Percentiles rank a stretch among this genome's conserved stretches.
These are phyloP conservation scores for Drosophila rhopaloa DNA, from an alignment of 1,140 invertebrate genomes.

Conservation along the genomic window DNA sequence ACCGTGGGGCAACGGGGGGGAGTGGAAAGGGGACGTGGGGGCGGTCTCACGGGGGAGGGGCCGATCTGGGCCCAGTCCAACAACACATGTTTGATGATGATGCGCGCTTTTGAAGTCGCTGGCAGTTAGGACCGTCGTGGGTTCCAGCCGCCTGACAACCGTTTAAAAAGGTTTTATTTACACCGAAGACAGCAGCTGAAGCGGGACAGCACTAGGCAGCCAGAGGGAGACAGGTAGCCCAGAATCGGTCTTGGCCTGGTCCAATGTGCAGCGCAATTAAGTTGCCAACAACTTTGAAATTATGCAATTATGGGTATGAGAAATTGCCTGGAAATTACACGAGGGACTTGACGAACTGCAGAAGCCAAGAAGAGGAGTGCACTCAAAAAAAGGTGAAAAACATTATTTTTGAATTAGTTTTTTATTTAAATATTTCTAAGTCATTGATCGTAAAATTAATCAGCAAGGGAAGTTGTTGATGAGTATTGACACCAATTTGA, in stretches of 20 bases:
- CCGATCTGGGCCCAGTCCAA: not conserved
- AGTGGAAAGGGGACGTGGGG: conserved; percentile 10
- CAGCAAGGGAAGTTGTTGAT: too few species aligned
- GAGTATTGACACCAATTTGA: too few species aligned
- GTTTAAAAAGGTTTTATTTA: conserved; percentile 84
- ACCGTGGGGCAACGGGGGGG: conserved; percentile 46
- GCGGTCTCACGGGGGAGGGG: not conserved
- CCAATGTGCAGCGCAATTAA: conserved; percentile 78
- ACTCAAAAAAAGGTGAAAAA: not conserved
- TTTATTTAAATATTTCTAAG: too few species aligned
- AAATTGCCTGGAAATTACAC: conserved; percentile 83
- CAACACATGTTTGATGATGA: conserved; percentile 78
- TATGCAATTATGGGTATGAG: conserved; percentile 84
- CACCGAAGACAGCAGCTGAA: conserved; percentile 60
- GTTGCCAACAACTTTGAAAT: conserved; percentile 84
- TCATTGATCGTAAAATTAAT: too few species aligned
- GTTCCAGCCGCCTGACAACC: conserved; percentile 68
- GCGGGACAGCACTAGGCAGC: conserved; percentile 24
- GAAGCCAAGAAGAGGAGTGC: conserved; percentile 18
- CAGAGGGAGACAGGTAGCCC: conserved; percentile 27
- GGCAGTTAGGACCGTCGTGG: conserved; percentile 58
- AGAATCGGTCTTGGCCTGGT: conserved; percentile 47
- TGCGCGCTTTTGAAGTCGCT: conserved; percentile 74
- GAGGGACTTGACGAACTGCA: conserved; percentile 78
- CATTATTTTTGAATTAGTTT: too few species aligned